Evolutionary conservation across 1,140 invertebrate species (phyloP).

Genomic region (Pteromalus puparum): DNA sequence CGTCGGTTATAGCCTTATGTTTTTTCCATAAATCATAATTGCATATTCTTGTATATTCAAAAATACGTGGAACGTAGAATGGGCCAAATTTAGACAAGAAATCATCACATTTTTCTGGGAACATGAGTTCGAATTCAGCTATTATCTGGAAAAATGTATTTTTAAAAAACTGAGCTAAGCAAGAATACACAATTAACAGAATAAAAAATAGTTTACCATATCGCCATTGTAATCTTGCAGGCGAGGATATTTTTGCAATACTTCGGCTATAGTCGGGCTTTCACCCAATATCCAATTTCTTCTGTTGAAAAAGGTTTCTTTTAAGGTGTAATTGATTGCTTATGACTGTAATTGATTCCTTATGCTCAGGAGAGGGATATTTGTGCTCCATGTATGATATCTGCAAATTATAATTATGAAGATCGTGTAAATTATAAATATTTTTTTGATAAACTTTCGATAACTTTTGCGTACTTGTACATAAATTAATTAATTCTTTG

Average conservation of each 20-base stretch:
- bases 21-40: not conserved
- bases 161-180: not conserved
- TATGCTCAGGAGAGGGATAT: not conserved
- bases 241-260: constrained; percentile 42
- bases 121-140: constrained; percentile 41
- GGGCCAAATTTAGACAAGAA: constrained; percentile 44
- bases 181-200: not conserved
- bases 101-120: constrained; percentile 32
- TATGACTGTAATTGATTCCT: not conserved
- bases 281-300: not conserved
- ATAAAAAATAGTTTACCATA: constrained; percentile 44
- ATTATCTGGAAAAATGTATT: constrained; percentile 37
- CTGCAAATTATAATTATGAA: not conserved
- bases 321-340: not conserved
- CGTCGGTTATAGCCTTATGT: not conserved
- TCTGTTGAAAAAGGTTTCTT: not conserved
- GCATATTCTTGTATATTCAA: not conserved
- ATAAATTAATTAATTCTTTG: not conserved
- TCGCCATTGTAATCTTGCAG: constrained; percentile 49
- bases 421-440: too few relatives aligned
- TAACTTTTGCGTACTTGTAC: too few relatives aligned
- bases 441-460: too few relatives aligned
- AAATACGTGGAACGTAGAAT: constrained; percentile 26
- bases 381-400: not conserved
- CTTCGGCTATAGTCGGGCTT: constrained; percentile 7